Evolutionary conservation across 2,113 vertebrate genomes (phyloP).

Genomic region (Gallinago undulata): DNA sequence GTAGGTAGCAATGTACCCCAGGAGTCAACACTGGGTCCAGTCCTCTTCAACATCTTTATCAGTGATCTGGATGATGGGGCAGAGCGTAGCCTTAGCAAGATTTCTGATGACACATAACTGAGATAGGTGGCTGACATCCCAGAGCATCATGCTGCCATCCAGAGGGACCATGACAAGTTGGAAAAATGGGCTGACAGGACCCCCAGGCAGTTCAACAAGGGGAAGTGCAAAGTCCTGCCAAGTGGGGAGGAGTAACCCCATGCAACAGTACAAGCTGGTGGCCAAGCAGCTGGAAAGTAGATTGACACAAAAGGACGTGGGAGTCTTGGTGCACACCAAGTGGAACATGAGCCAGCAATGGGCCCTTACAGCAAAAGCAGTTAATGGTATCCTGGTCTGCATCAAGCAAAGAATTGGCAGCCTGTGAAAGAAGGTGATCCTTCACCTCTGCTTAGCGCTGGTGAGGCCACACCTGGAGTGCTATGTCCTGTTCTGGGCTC

Average conservation of each 20-base stretch:
- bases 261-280: too few relatives aligned
- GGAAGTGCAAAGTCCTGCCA: neutral
- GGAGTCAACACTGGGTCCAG: neutral
- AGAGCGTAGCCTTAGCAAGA: neutral
- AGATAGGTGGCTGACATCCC: fast-evolving
- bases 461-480: neutral
- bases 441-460: fast-evolving
- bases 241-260: neutral
- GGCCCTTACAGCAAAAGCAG: neutral
- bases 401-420: neutral
- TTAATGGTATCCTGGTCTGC: neutral
- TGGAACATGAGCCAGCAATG: neutral
- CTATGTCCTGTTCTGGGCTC: neutral
- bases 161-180: neutral
- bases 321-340: neutral
- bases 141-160: neutral
- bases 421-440: neutral
- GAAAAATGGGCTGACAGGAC: neutral
- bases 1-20: neutral
- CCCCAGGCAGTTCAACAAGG: neutral
- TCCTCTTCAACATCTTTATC: neutral
- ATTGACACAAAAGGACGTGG: neutral
- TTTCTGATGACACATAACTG: neutral
- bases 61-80: neutral
- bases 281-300: neutral